A percentile compares a stretch with the other conserved stretches of the same genome.
phyloP scores from a whole-genome alignment of 2,888 invertebrate genomes.

The Sarcophaga rosellei region DNA sequence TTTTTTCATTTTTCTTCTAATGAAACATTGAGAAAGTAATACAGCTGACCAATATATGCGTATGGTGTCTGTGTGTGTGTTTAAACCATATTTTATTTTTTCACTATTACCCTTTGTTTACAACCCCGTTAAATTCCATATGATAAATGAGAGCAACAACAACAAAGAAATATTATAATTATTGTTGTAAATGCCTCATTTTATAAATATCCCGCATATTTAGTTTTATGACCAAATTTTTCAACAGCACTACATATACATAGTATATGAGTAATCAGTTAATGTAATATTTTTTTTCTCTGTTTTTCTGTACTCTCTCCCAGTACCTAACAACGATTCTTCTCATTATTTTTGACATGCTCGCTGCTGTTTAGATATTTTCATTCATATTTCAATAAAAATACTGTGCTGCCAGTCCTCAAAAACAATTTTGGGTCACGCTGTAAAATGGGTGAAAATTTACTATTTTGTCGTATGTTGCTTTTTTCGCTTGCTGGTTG shows the following conservation, averaged over 20 bases:
- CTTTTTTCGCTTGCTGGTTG: too few relatives aligned
- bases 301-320: background rate
- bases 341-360: slow-evolving; percentile 9
- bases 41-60: slow-evolving; percentile 49
- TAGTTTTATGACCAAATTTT: slow-evolving; percentile 4
- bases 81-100: background rate
- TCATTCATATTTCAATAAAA: background rate
- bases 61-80: background rate
- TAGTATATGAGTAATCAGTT: slow-evolving; percentile 25
- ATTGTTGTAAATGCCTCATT: background rate
- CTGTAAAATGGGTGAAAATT: too few relatives aligned
- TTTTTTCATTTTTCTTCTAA: slow-evolving; percentile 17
- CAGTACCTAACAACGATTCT: background rate
- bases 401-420: too few relatives aligned
- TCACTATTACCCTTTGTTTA: slow-evolving; percentile 19
- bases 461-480: too few relatives aligned
- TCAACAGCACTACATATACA: background rate
- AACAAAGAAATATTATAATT: background rate
- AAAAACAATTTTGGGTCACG: too few relatives aligned
- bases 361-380: background rate
- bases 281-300: background rate
- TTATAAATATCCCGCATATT: slow-evolving; percentile 37
- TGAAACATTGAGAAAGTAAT: slow-evolving; percentile 14
- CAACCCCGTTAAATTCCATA: slow-evolving; percentile 49
- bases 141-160: slow-evolving; percentile 29